Evolutionary conservation across 1,140 invertebrate genomes (phyloP), one percentile per base, ranked within the genome.

Genomic region (Elysia chlorotica): DNA sequence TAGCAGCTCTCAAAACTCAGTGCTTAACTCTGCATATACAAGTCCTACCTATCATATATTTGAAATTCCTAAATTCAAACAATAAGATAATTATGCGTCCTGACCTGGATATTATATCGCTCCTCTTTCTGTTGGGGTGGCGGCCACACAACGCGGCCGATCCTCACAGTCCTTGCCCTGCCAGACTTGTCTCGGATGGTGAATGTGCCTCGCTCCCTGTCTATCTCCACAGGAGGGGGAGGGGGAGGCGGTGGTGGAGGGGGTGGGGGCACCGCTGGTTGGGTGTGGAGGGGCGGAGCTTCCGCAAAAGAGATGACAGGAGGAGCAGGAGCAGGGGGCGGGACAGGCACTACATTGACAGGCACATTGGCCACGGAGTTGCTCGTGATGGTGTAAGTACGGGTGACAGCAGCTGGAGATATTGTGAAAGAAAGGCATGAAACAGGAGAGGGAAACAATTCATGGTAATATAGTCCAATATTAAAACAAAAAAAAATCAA

Each of bases 101-200:
- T n/a, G n/a, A 67, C 65, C 65, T 67, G 48, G 37, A 74, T 65
- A 10, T 80, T 37, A 67, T 78, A 74, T 65, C 78, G 71, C 31
- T 73, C 59, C 4, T 73, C 72, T 30, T 79, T 75, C 37, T 76
- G 74, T 19, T 76, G 61, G 1, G 76, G 68, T 1, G 93, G 94
- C 23, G 96, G 97, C 35, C 96, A 96, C 96, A 96, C 98, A 66
- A 96, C 89, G 89, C 97, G 97, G 14, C 96, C 96, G 65, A 99
- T 97, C 57, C 96, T 89, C 5, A 99, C 96, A 0, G 96, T 98
- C 83, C 97, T 96, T 0, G 96, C 96, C 57, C 96, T 87, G 1
- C 96, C 95, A 76, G 96, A 72, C 37, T 75, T 78, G 66, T 85
- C 83, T 31, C 75, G 76, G 56, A 85, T 80, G 63, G 82, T 81